Conservation (phyloP, 1,140 invertebrate genomes). For the Plectrocnemia conspersa region DNA sequence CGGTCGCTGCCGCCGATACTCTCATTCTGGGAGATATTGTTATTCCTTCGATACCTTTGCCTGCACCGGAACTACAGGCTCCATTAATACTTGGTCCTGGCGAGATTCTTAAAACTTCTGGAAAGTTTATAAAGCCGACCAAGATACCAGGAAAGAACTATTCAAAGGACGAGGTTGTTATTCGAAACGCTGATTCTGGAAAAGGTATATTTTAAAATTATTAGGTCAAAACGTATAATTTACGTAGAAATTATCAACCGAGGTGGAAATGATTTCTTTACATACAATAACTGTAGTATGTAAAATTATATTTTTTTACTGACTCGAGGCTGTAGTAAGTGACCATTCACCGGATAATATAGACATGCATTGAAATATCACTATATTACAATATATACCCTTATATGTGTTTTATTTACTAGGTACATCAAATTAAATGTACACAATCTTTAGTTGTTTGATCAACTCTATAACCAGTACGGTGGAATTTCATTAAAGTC, state of each 20-base stretch:
- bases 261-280: no score
- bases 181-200: constrained; percentile 88
- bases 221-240: not conserved
- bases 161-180: constrained; percentile 90
- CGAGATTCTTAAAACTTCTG: constrained; percentile 80
- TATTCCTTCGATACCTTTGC: constrained; percentile 36
- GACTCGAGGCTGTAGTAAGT: no score
- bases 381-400: no score
- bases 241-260: constrained; percentile 2
- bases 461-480: no score
- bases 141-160: constrained; percentile 87
- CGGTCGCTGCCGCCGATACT: constrained; percentile 38
- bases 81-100: constrained; percentile 64
- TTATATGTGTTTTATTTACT: no score
- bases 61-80: constrained; percentile 49
- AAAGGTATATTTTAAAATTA: constrained; percentile 82
- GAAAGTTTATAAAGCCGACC: constrained; percentile 82
- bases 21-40: constrained; percentile 39
- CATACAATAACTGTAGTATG: constrained; percentile 10
- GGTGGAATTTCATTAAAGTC: no score
- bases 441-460: no score
- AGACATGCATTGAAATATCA: no score
- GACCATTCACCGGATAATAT: no score
- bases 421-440: no score
- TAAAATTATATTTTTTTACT: constrained; percentile 32